phyloP scores from a whole-genome alignment of 2,888 invertebrate species.

The Drosophila demipolita region DNA sequence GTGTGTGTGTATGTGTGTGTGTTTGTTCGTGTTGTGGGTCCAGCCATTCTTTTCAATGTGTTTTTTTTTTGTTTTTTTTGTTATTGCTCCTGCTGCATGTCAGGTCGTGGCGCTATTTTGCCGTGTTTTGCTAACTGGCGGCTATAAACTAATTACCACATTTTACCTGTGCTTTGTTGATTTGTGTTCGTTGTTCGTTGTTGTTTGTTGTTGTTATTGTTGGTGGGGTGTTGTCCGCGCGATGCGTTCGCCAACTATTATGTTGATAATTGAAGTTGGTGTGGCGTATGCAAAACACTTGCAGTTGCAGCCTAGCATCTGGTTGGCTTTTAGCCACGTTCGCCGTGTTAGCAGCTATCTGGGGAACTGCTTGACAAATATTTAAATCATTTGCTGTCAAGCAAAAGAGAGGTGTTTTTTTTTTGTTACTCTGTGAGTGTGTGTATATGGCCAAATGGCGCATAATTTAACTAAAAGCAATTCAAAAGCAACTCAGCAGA shows the following conservation, averaged over 20 bases:
- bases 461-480: conserved; percentile 72
- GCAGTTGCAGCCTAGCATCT: conserved; percentile 8
- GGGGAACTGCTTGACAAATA: conserved; percentile 57
- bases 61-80: background rate
- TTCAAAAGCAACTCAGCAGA: conserved; percentile 52
- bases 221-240: conserved; percentile 25
- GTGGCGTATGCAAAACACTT: conserved; percentile 50
- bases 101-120: conserved; percentile 39
- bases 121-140: conserved; percentile 52
- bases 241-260: conserved; percentile 44
- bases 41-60: conserved; percentile 2
- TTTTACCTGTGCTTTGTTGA: conserved; percentile 26
- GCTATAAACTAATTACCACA: conserved; percentile 65
- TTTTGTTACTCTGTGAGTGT: background rate
- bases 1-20: conserved; percentile 12
- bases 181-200: conserved; percentile 13
- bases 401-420: conserved; percentile 15
- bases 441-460: conserved; percentile 32
- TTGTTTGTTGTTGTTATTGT: conserved; percentile 4
- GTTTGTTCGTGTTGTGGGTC: conserved; percentile 22
- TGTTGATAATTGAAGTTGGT: conserved; percentile 47
- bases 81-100: conserved; percentile 8
- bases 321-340: conserved; percentile 8
- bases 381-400: conserved; percentile 66
- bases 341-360: conserved; percentile 11